These are phyloP conservation scores for Musca vetustissima DNA, from an alignment of 1,140 invertebrate genomes.

Conservation along the genomic window DNA sequence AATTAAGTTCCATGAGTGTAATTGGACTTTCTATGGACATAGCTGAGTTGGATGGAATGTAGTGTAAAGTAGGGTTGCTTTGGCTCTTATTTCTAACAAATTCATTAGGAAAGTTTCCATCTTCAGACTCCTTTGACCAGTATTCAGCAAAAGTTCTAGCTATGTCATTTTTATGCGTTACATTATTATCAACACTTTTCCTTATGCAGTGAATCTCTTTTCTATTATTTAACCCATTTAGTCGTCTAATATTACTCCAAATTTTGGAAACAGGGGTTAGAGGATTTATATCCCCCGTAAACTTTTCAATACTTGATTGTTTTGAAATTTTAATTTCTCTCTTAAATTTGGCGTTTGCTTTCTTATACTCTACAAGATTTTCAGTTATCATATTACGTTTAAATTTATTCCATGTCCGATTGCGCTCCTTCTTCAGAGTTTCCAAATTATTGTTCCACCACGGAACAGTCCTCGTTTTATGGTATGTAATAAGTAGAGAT, in stretches of 20 bases:
- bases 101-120: slow-evolving; percentile 4
- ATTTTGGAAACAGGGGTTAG: too few species aligned
- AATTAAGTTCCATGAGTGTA: neutral
- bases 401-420: neutral
- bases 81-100: neutral
- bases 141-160: neutral
- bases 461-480: neutral
- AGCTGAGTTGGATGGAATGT: neutral
- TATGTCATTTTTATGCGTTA: slow-evolving; percentile 3
- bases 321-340: slow-evolving; percentile 8
- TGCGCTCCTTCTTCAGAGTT: neutral
- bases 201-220: slow-evolving; percentile 22
- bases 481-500: too few species aligned
- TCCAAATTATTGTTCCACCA: neutral
- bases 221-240: too few species aligned
- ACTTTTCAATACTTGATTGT: neutral
- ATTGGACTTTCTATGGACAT: neutral
- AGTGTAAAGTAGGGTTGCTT: neutral
- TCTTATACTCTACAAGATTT: neutral
- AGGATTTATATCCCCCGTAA: neutral
- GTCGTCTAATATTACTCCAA: too few species aligned
- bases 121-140: slow-evolving; percentile 9
- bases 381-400: neutral
- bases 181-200: neutral
- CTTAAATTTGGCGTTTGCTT: neutral